A percentile compares a stretch with the other conserved stretches of the same genome.
phyloP scores from a whole-genome alignment of 1,140 invertebrate species.

The Scaptodrosophila lebanonensis region DNA sequence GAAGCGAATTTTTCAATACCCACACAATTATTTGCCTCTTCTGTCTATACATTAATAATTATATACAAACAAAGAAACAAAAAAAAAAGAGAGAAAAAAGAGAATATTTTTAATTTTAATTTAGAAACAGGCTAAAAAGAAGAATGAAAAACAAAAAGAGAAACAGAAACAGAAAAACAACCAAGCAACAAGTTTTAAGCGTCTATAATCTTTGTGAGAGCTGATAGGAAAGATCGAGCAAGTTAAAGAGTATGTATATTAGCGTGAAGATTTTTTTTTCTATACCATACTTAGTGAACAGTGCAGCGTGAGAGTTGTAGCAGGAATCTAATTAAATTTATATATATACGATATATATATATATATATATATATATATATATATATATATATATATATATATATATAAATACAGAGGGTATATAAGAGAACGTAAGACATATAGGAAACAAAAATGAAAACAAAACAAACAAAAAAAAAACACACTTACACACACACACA shows the following conservation, averaged over 20 bases:
- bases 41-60: constrained; percentile 1
- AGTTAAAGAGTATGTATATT: constrained; percentile 34
- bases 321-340: constrained; percentile 59
- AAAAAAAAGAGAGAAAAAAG: background rate
- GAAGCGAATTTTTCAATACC: constrained; percentile 52
- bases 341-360: constrained; percentile 23
- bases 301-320: constrained; percentile 57
- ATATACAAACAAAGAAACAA: background rate
- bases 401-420: constrained; percentile 46
- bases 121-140: constrained; percentile 7
- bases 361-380: constrained; percentile 41
- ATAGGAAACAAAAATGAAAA: constrained; percentile 39
- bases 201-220: no score
- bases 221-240: no score
- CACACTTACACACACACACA: constrained; percentile 45
- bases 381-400: constrained; percentile 37
- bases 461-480: constrained; percentile 54
- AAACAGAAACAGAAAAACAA: constrained; percentile 10
- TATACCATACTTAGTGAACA: constrained; percentile 49
- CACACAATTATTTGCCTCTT: constrained; percentile 12
- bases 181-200: background rate
- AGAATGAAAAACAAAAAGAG: constrained; percentile 8
- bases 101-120: constrained; percentile 30
- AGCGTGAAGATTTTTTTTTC: constrained; percentile 47
- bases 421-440: constrained; percentile 72